A percentile compares a stretch with the other conserved stretches of the same genome.
Evolutionary conservation across 2,888 invertebrate genomes (phyloP).

Genomic region (Heliconius charithonia): DNA sequence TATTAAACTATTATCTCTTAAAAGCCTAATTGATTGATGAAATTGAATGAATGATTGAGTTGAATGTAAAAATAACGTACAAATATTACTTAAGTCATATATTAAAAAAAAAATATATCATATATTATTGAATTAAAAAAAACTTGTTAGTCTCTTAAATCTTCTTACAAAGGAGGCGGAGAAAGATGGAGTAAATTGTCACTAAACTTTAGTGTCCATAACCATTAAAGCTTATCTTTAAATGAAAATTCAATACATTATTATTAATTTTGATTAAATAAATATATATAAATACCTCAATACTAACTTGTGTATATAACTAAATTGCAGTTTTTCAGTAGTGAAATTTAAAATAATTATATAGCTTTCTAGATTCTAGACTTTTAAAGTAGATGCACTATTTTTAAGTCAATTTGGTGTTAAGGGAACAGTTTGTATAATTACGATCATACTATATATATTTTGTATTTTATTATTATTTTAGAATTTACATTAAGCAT

Average conservation of each 20-base stretch:
- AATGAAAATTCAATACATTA: neutral
- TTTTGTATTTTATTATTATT: neutral
- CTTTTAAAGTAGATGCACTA: slow-evolving; percentile 29
- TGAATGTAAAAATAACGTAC: slow-evolving; percentile 10
- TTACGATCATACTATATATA: slow-evolving; percentile 4
- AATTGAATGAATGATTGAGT: slow-evolving; percentile 5
- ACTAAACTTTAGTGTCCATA: neutral
- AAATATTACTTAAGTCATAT: neutral
- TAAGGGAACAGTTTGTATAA: slow-evolving; percentile 33
- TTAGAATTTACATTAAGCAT: no score
- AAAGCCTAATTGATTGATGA: slow-evolving; percentile 10
- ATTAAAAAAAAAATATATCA: neutral
- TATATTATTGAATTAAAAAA: neutral
- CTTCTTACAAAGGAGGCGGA: neutral
- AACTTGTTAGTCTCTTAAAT: neutral
- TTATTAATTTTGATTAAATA: neutral
- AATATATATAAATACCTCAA: slow-evolving; percentile 27
- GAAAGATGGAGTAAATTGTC: neutral
- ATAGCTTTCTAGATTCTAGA: slow-evolving; percentile 27
- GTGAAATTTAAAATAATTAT: slow-evolving; percentile 4
- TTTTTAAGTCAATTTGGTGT: slow-evolving; percentile 32
- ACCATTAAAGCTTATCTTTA: neutral
- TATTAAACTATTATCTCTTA: neutral
- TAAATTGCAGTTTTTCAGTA: slow-evolving; percentile 4
- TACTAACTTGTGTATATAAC: slow-evolving; percentile 22